phyloP scores from a whole-genome alignment of 2,113 vertebrate genomes.

The Pterophyllum scalare region DNA sequence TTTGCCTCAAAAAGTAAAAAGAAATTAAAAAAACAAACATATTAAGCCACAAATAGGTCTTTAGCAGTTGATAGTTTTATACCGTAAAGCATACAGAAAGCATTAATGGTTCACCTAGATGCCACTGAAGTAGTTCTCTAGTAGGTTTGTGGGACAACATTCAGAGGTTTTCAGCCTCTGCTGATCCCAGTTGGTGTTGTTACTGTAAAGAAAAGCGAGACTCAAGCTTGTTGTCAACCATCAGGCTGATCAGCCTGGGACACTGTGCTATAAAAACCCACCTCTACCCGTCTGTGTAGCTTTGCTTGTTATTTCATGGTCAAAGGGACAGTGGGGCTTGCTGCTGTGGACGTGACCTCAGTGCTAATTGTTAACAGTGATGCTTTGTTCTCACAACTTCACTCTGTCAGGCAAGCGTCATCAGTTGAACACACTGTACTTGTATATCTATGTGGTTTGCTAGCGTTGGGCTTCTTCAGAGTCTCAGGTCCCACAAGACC shows the following conservation, averaged over 20 bases:
- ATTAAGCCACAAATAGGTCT: rapidly evolving
- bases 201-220: background rate
- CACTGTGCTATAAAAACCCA: background rate
- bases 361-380: background rate
- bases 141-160: background rate
- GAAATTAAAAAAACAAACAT: no score
- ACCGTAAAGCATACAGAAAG: background rate
- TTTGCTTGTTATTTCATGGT: slow-evolving; percentile 1
- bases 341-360: background rate
- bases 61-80: background rate
- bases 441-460: background rate
- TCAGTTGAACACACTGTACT: background rate
- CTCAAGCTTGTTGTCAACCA: background rate
- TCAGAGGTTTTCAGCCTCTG: background rate
- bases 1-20: background rate
- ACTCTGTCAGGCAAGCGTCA: background rate
- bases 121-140: background rate
- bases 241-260: background rate
- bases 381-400: background rate
- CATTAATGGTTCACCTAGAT: background rate
- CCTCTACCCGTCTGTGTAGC: background rate
- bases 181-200: slow-evolving; percentile 2
- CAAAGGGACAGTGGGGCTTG: background rate
- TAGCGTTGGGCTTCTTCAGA: background rate
- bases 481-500: rapidly evolving